Base-by-base conservation (phyloP, 2,888 invertebrate species). In the Priocnemis perturbator region DNA sequence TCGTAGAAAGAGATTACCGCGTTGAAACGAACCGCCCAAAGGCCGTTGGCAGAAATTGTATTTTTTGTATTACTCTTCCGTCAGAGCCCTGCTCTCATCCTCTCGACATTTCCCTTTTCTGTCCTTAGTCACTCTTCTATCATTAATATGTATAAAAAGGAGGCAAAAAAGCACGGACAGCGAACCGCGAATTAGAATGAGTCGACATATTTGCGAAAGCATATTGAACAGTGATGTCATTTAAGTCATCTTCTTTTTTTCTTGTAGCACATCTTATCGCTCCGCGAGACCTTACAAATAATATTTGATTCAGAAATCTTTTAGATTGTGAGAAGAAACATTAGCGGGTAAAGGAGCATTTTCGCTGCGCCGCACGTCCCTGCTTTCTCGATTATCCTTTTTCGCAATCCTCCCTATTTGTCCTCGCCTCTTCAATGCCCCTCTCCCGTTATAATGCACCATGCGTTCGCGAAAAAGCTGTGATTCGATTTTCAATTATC, bases 11-110 rank as follows among this genome's bases (percentile, higher is more conserved):
- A 74, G 71, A 80, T 76, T 82, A 82, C 79, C 74, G 85, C 79
- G 81, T 79, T 76, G 77, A 81, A 79, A 78, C 79, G 81, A 84
- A 85, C 79, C 81, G 81, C 84, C 80, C 83, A 81, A 74, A 80
- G 80, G 81, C 81, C 83, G 81, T 81, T 83, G 65, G 81, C 77
- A 78, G 78, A 76, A 82, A 83, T 81, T 83, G 79, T 75, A 81
- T 82, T 86, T 83, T 83, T 83, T 78, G 74, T 83, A 77, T 72
- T 71, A 73, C 73, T 73, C 69, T 65, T 74, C 79, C 62, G 60
- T 77, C 37, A 37, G 37, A 37, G 37, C 37, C 76, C 69, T 68
- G 67, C 58, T 69, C 66, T 66, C 68, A 9, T 26, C 15, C 26
- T 20, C 26, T 26, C 45, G n/a, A 44, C 20, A 23, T 58, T 62